Conservation (phyloP, 1,140 invertebrate species). For the Aphis craccivora region DNA sequence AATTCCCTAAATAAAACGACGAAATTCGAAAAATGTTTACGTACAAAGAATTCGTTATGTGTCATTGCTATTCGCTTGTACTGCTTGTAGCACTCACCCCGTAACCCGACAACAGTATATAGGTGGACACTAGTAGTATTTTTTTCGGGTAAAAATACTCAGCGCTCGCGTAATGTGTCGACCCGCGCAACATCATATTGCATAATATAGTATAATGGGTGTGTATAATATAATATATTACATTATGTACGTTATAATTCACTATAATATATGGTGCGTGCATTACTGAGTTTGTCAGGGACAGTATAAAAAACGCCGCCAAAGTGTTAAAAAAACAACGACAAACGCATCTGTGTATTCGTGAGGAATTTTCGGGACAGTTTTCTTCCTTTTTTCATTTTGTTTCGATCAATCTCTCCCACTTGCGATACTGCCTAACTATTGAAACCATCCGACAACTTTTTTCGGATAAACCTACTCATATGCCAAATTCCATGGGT, state of each 20-base stretch:
- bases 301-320: background rate
- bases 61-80: too few relatives aligned
- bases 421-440: background rate
- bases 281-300: background rate
- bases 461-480: too few relatives aligned
- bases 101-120: background rate
- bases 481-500: too few relatives aligned
- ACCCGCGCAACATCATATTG: background rate
- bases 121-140: background rate
- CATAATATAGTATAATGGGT: background rate
- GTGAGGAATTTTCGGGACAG: background rate
- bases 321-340: background rate
- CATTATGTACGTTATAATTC: background rate
- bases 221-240: background rate
- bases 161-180: background rate
- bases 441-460: too few relatives aligned
- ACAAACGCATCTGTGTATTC: background rate
- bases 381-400: background rate
- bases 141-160: background rate
- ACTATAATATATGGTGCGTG: background rate
- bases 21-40: conserved; percentile 5
- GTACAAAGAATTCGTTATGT: background rate
- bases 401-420: too few relatives aligned
- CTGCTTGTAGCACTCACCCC: too few relatives aligned
- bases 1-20: background rate